Conservation (phyloP, 2,888 invertebrate genomes). For the Petrolisthes manimaculis region DNA sequence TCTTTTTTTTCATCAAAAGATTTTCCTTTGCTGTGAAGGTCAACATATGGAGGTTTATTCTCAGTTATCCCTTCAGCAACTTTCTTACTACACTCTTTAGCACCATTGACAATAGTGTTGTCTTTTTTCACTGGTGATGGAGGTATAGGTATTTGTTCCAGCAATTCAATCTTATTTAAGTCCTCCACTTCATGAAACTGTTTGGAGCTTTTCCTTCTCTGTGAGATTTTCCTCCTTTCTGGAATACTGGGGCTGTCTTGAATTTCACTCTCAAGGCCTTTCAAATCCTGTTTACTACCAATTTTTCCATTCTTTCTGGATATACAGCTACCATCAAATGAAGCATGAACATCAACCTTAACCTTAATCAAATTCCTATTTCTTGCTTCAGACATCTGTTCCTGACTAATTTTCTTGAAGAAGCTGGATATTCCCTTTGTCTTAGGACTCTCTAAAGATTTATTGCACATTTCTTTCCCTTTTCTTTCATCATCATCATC, state of each 20-base stretch:
- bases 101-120: too few species aligned
- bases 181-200: constrained; percentile 37
- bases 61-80: too few species aligned
- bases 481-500: not conserved
- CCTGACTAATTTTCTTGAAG: constrained; percentile 46
- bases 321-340: constrained; percentile 26
- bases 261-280: not conserved
- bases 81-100: too few species aligned
- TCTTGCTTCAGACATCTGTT: constrained; percentile 36
- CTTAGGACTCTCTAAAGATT: not conserved
- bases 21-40: not conserved
- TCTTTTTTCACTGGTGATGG: constrained; percentile 18
- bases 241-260: not conserved
- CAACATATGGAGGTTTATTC: too few species aligned
- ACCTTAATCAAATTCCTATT: constrained; percentile 35
- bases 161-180: constrained; percentile 50
- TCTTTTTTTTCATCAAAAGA: not conserved
- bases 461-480: not conserved
- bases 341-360: constrained; percentile 54
- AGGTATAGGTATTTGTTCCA: constrained; percentile 35
- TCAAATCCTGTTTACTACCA: not conserved
- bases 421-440: constrained; percentile 29
- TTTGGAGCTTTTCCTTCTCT: constrained; percentile 1
- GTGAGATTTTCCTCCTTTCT: not conserved
- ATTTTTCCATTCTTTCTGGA: not conserved